These are phyloP conservation scores for Enteromius thamalakanensis DNA, from an alignment of 2,797 vertebrate species.

Conservation along the genomic window DNA sequence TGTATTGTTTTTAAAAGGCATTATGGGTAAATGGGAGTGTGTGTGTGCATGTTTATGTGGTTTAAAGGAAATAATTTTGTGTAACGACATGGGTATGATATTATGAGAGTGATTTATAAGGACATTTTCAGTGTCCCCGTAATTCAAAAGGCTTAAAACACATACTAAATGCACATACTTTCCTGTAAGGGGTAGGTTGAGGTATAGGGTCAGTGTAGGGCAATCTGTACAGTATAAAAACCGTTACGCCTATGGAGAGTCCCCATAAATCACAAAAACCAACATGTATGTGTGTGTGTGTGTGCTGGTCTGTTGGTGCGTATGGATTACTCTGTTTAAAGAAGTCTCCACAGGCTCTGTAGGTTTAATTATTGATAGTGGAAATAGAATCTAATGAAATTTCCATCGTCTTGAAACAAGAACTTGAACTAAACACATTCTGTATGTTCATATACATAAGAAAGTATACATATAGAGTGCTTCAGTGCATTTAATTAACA, in stretches of 20 bases:
- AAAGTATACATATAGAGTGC: constrained; percentile 22
- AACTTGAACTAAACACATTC: constrained; percentile 69
- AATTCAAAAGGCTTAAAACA: no score
- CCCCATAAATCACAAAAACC: no score
- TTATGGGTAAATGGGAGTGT: not conserved
- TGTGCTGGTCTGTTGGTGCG: constrained; percentile 23
- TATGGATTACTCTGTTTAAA: constrained; percentile 37
- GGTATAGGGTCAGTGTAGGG: no score
- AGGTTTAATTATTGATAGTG: constrained; percentile 91
- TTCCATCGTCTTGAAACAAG: constrained; percentile 86
- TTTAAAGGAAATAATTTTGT: no score
- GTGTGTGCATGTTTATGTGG: not conserved
- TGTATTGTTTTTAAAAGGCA: not conserved
- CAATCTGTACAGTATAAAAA: no score
- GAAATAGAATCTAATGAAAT: constrained; percentile 89
- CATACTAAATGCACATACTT: no score
- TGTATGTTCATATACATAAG: constrained; percentile 33
- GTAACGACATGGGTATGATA: no score
- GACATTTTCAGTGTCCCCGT: no score
- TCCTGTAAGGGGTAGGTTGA: no score
- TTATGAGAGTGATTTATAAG: no score
- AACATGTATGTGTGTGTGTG: not conserved
- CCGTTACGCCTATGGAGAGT: no score
- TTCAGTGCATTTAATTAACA: not conserved
- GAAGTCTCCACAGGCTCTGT: constrained; percentile 65